phyloP scores from a whole-genome alignment of 1,140 invertebrate species.

The Cotesia vestalis region DNA sequence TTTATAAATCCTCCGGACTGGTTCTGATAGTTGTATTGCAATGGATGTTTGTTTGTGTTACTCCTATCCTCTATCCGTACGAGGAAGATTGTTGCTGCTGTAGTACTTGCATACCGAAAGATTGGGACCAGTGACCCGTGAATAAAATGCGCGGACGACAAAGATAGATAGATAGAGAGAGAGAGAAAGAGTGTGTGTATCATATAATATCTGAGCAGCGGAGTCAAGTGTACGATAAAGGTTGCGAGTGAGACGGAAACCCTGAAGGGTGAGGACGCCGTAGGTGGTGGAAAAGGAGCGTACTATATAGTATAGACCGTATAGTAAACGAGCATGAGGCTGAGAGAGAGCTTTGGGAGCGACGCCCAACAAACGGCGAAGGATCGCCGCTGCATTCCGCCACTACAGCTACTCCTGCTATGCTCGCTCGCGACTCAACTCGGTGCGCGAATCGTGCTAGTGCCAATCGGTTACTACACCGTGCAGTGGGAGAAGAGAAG shows the following conservation, averaged over 20 bases:
- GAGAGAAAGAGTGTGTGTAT: too few species aligned
- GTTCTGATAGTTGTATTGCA: background rate
- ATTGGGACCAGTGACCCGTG: conserved; percentile 46
- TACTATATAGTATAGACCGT: too few species aligned
- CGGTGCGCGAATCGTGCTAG: conserved; percentile 17
- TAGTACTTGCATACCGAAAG: conserved; percentile 37
- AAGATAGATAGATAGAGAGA: background rate
- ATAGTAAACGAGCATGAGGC: background rate
- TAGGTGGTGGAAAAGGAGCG: too few species aligned
- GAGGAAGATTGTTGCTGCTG: background rate
- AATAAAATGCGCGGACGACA: conserved; percentile 27
- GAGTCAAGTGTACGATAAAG: background rate
- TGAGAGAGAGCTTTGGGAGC: conserved; percentile 2
- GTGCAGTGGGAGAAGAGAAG: conserved; percentile 9
- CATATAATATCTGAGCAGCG: background rate
- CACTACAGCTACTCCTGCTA: conserved; percentile 22
- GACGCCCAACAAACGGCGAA: conserved; percentile 20
- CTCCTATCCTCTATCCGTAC: conserved; percentile 34
- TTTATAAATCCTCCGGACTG: background rate
- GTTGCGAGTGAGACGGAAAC: background rate
- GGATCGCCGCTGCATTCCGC: conserved; percentile 32
- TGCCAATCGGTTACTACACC: conserved; percentile 15
- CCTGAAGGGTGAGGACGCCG: too few species aligned
- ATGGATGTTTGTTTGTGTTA: background rate
- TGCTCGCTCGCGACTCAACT: conserved; percentile 2